Percentiles rank a stretch among this genome's conserved stretches.
phyloP scores from a whole-genome alignment of 2,797 vertebrate genomes.

The Choloepus didactylus region DNA sequence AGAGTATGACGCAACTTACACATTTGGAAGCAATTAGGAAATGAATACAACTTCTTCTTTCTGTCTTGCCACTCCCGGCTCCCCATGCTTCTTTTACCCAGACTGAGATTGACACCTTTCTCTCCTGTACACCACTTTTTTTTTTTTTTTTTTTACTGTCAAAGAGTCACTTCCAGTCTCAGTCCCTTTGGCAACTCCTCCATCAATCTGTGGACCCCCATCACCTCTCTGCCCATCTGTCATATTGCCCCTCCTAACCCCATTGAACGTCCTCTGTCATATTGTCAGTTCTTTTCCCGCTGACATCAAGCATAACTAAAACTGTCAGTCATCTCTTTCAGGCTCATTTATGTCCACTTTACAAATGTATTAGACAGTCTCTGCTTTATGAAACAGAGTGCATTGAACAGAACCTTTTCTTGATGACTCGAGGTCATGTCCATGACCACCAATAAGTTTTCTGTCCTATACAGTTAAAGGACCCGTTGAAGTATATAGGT shows the following conservation, averaged over 20 bases:
- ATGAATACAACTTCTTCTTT: background rate
- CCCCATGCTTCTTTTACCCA: background rate
- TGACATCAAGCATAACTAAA: constrained; percentile 67
- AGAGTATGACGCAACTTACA: background rate
- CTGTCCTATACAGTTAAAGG: constrained; percentile 3
- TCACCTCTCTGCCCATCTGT: constrained; percentile 33
- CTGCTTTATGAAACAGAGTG: constrained; percentile 73
- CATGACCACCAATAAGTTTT: constrained; percentile 69
- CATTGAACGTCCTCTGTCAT: background rate
- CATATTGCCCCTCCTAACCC: background rate
- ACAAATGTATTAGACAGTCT: constrained; percentile 55
- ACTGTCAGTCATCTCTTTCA: constrained; percentile 74
- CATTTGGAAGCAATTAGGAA: background rate
- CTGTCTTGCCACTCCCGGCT: background rate
- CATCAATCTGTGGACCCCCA: constrained; percentile 15
- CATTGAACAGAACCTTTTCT: constrained; percentile 28
- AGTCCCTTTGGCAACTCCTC: background rate
- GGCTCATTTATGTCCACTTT: constrained; percentile 54
- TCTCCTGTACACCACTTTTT: background rate
- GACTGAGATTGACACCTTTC: background rate
- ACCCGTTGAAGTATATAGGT: background rate
- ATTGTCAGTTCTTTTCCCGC: constrained; percentile 60
- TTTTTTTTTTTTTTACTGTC: background rate
- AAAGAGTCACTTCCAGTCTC: constrained; percentile 31
- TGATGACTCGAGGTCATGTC: constrained; percentile 36